phyloP scores from a whole-genome alignment of 2,113 vertebrate genomes.

The Calidris pugnax region DNA sequence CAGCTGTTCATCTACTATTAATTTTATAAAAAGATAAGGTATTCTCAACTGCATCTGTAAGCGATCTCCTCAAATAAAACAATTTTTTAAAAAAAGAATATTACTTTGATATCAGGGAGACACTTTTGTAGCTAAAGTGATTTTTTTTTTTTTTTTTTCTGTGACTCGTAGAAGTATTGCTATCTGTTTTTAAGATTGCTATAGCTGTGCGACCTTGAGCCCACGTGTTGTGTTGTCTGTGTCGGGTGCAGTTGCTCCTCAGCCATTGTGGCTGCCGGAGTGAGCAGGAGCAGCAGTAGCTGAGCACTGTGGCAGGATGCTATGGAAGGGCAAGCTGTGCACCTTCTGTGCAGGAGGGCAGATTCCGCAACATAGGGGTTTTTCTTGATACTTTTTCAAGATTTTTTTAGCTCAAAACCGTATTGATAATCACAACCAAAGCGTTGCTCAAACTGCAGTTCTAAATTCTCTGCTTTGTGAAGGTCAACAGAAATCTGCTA shows the following conservation, averaged over 20 bases:
- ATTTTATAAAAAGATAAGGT: neutral
- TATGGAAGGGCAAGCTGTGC: neutral
- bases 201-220: neutral
- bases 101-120: neutral
- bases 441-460: neutral
- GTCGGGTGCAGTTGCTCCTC: neutral
- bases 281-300: neutral
- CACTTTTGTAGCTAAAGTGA: neutral
- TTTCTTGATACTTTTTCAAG: neutral
- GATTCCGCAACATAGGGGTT: neutral
- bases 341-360: neutral
- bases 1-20: neutral
- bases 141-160: slow-evolving; percentile 32
- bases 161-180: neutral
- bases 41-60: neutral
- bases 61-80: neutral
- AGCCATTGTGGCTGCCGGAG: neutral
- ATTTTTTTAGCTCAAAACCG: neutral
- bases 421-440: neutral
- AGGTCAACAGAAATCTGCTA: neutral
- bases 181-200: neutral
- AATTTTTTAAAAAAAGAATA: neutral
- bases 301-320: neutral
- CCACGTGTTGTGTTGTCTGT: neutral
- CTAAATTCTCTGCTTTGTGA: neutral